Percentiles rank a stretch among this genome's conserved stretches.
These are phyloP conservation scores for Aphrophora alni DNA, from an alignment of 2,888 invertebrate species.

Conservation along the genomic window DNA sequence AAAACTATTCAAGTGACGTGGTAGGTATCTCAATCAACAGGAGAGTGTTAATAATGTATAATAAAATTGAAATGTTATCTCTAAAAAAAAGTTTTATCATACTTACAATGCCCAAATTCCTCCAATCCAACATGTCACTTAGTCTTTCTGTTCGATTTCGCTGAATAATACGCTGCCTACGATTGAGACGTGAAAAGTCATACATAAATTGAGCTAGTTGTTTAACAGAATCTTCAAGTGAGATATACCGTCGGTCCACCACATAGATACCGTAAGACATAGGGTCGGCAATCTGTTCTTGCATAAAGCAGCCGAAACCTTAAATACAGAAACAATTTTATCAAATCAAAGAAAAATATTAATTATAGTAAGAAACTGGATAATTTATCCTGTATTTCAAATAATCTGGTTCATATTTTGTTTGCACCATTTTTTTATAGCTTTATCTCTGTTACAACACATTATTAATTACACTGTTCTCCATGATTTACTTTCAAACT, in stretches of 20 bases:
- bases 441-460: too few relatives aligned
- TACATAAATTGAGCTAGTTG: conserved; percentile 92
- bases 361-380: background rate
- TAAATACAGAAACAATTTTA: conserved; percentile 45
- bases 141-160: conserved; percentile 96
- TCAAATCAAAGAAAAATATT: background rate
- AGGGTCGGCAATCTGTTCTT: conserved; percentile 96
- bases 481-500: too few relatives aligned
- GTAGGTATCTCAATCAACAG: too few relatives aligned
- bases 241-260: conserved; percentile 91
- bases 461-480: too few relatives aligned
- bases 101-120: conserved; percentile 94
- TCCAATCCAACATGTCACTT: conserved; percentile 97
- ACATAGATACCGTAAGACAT: conserved; percentile 99
- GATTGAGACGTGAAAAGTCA: conserved; percentile 87
- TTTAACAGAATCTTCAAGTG: conserved; percentile 88
- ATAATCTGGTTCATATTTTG: too few relatives aligned
- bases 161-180: conserved; percentile 97
- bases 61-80: too few relatives aligned
- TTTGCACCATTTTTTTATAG: too few relatives aligned
- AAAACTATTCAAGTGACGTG: too few relatives aligned
- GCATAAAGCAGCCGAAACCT: conserved; percentile 98
- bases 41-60: too few relatives aligned
- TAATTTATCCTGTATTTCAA: too few relatives aligned
- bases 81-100: too few relatives aligned